phyloP scores from a whole-genome alignment of 1,140 invertebrate genomes.

The Drosophila pseudoananassae region DNA sequence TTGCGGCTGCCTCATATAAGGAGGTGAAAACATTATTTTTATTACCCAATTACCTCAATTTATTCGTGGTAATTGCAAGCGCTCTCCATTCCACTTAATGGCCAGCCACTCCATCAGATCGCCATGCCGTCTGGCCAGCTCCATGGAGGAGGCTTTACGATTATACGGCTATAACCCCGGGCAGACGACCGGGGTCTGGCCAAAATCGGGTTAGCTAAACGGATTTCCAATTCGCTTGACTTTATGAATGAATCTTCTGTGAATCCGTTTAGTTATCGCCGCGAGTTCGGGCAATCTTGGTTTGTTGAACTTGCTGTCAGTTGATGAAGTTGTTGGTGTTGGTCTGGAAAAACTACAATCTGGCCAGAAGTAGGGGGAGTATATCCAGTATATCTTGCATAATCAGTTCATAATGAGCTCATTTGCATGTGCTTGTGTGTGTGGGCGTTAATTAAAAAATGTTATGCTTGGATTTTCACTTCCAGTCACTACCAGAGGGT shows the following conservation, averaged over 20 bases:
- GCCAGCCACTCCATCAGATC: slow-evolving; percentile 4
- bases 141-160: slow-evolving; percentile 11
- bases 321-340: slow-evolving; percentile 26
- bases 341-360: slow-evolving; percentile 43
- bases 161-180: background rate
- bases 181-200: background rate
- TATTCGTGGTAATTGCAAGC: slow-evolving; percentile 74
- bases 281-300: slow-evolving; percentile 34
- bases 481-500: background rate
- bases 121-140: slow-evolving; percentile 58
- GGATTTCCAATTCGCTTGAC: slow-evolving; percentile 76
- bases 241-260: slow-evolving; percentile 77
- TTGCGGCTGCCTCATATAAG: slow-evolving; percentile 39
- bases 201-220: slow-evolving; percentile 69
- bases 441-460: slow-evolving; percentile 52
- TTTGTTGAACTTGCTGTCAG: slow-evolving; percentile 56
- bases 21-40: slow-evolving; percentile 83
- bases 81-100: slow-evolving; percentile 51
- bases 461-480: slow-evolving; percentile 39
- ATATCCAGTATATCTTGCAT: slow-evolving; percentile 57
- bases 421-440: slow-evolving; percentile 59
- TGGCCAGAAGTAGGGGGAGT: slow-evolving; percentile 24
- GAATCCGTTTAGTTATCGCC: slow-evolving; percentile 19
- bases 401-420: slow-evolving; percentile 75
- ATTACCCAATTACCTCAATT: slow-evolving; percentile 83